Conservation (phyloP, 2,888 invertebrate species). For the Toxonevra muliebris region DNA sequence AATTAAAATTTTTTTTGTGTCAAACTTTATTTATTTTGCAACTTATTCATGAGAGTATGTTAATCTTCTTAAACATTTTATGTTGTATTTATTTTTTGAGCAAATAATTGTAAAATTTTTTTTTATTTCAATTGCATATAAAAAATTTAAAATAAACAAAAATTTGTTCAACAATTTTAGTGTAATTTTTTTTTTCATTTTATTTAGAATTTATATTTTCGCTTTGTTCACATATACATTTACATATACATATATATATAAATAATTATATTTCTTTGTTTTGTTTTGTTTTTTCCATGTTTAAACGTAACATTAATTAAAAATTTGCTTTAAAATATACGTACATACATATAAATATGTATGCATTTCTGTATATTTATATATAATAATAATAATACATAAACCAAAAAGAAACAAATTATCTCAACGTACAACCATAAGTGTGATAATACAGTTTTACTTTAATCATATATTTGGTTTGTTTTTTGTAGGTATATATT, state of each 20-base stretch:
- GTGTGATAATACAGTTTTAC: slow-evolving; percentile 31
- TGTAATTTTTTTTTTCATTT: background rate
- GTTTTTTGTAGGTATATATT: slow-evolving; percentile 32
- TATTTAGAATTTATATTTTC: background rate
- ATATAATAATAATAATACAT: no score
- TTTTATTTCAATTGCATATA: background rate
- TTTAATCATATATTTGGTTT: slow-evolving; percentile 22
- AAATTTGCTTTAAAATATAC: slow-evolving; percentile 10
- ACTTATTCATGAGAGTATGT: no score
- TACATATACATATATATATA: no score
- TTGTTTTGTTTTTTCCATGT: background rate
- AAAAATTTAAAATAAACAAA: background rate
- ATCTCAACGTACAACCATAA: slow-evolving; percentile 48
- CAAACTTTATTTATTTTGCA: no score
- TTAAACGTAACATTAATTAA: slow-evolving; percentile 29
- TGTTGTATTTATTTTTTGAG: no score
- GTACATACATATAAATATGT: no score
- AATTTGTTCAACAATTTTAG: background rate
- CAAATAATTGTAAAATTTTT: no score
- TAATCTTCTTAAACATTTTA: no score
- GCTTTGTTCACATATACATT: no score
- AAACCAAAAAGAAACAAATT: slow-evolving; percentile 42
- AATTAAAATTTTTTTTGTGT: no score
- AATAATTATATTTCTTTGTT: no score
- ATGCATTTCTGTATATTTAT: no score